These are phyloP conservation scores for Venustaconcha ellipsiformis DNA, from an alignment of 1,140 invertebrate species.

Conservation along the genomic window DNA sequence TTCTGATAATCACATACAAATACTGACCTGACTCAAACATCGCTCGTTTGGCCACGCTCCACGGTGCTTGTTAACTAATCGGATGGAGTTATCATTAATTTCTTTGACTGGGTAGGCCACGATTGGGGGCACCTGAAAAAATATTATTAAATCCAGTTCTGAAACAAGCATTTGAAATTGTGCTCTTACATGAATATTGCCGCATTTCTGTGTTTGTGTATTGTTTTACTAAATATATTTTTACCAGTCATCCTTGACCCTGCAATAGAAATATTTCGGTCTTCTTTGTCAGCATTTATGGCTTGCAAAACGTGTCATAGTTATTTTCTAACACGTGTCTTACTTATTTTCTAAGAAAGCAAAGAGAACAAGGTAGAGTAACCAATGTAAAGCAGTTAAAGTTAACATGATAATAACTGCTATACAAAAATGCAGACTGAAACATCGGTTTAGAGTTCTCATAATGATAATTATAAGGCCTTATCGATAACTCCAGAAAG, in stretches of 20 bases:
- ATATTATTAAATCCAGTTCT: not conserved
- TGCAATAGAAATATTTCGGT: not conserved
- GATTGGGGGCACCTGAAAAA: slow-evolving; percentile 54
- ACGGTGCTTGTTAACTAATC: slow-evolving; percentile 40
- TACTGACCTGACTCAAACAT: slow-evolving; percentile 42
- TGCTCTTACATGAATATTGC: not conserved
- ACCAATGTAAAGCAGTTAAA: no score
- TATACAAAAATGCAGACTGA: not conserved
- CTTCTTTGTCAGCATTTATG: not conserved
- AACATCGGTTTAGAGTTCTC: not conserved
- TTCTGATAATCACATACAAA: not conserved
- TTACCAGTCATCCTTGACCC: not conserved
- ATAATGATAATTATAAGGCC: not conserved
- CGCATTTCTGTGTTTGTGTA: not conserved
- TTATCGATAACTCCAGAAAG: not conserved
- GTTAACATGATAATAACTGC: not conserved
- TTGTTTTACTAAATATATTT: not conserved
- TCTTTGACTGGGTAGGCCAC: slow-evolving; percentile 38
- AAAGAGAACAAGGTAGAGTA: no score
- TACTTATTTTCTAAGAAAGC: no score
- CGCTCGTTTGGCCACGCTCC: slow-evolving; percentile 33
- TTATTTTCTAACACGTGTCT: not conserved
- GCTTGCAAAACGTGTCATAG: not conserved
- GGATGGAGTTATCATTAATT: slow-evolving; percentile 46
- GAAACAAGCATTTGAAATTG: not conserved